These are phyloP conservation scores for Channa striata DNA, from an alignment of 2,797 vertebrate species.

Conservation along the genomic window DNA sequence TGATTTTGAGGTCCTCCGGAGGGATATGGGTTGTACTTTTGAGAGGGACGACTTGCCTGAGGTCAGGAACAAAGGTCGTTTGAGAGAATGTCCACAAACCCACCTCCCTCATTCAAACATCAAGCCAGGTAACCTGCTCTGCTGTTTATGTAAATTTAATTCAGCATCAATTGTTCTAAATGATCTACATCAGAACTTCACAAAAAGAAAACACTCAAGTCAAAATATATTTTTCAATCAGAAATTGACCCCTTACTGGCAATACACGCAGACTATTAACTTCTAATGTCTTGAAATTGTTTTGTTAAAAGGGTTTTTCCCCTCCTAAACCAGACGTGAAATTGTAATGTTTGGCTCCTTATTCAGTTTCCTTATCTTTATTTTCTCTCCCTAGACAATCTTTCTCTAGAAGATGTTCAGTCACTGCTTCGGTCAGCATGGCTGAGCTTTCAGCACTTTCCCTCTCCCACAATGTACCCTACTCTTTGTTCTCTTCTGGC, in stretches of 20 bases:
- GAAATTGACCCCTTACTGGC: no score
- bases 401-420: constrained; percentile 81
- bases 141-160: no score
- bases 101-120: constrained; percentile 57
- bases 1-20: constrained; percentile 86
- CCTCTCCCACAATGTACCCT: constrained; percentile 84
- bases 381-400: constrained; percentile 66
- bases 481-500: constrained; percentile 87
- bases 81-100: constrained; percentile 44
- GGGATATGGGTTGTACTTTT: constrained; percentile 72
- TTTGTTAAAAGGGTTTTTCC: no score
- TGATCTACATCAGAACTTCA: background rate
- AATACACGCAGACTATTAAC: no score
- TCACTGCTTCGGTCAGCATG: constrained; percentile 83
- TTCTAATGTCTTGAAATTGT: no score
- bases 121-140: constrained; percentile 66
- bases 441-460: constrained; percentile 87
- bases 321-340: no score
- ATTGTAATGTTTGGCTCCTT: no score
- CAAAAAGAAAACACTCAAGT: background rate
- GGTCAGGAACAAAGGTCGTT: constrained; percentile 53
- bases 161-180: background rate
- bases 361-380: no score
- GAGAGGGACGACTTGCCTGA: constrained; percentile 52
- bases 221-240: no score